Evolutionary conservation across 1,140 invertebrate species (phyloP).

Genomic region (Drosophila tropicalis): DNA sequence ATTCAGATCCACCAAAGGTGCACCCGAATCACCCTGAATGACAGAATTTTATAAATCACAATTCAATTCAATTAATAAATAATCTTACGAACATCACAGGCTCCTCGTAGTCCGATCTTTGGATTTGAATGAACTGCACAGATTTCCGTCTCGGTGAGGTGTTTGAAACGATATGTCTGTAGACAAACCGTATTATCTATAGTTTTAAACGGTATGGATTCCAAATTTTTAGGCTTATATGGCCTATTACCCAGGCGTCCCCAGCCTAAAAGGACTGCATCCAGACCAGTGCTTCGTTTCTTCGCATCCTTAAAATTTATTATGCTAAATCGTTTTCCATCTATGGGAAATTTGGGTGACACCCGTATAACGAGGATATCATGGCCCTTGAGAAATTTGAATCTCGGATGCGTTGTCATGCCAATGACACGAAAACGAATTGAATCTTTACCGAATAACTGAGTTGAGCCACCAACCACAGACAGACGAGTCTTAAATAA

Average conservation of each 20-base stretch:
- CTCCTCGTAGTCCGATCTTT: slow-evolving; percentile 33
- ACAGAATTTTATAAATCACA: background rate
- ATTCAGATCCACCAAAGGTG: slow-evolving; percentile 42
- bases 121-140: slow-evolving; percentile 41
- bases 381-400: slow-evolving; percentile 36
- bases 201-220: slow-evolving; percentile 30
- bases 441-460: slow-evolving; percentile 10
- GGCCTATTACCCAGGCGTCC: slow-evolving; percentile 18
- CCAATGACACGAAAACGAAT: slow-evolving; percentile 18
- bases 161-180: slow-evolving; percentile 20
- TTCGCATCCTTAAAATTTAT: slow-evolving; percentile 16
- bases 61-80: background rate
- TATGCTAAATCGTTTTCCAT: slow-evolving; percentile 29
- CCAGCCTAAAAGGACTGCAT: slow-evolving; percentile 48
- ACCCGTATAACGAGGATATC: slow-evolving; percentile 51
- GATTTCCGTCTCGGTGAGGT: slow-evolving; percentile 42
- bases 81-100: slow-evolving; percentile 51
- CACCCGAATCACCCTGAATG: slow-evolving; percentile 60
- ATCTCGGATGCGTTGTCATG: slow-evolving; percentile 28
- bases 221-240: slow-evolving; percentile 20
- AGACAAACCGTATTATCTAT: slow-evolving; percentile 36
- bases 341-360: slow-evolving; percentile 28
- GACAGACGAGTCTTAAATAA: slow-evolving; percentile 1
- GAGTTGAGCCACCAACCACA: slow-evolving; percentile 35
- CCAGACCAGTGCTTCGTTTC: background rate